Percentiles rank a stretch among this genome's conserved stretches.
These are phyloP conservation scores for Porites australiensis DNA, from an alignment of 64 coral and sea anemone species.

Conservation along the genomic window DNA sequence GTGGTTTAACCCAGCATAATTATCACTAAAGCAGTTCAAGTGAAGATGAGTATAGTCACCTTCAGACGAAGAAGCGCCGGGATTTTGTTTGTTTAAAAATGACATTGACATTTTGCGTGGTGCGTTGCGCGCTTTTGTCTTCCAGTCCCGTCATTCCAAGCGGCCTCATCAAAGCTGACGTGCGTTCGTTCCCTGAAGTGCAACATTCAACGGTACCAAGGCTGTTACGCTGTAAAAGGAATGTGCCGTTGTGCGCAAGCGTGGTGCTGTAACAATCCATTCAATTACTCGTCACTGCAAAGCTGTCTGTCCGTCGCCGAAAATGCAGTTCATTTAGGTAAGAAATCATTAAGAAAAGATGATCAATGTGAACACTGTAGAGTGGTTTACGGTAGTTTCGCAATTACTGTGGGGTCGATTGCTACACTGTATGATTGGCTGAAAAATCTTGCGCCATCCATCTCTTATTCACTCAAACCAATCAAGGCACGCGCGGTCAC, in stretches of 20 bases:
- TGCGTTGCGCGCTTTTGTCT: neutral
- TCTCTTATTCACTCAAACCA: too few relatives aligned
- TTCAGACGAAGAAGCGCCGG: too few relatives aligned
- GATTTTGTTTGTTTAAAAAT: too few relatives aligned
- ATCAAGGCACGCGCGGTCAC: too few relatives aligned
- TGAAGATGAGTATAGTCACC: too few relatives aligned
- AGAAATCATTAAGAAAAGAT: neutral
- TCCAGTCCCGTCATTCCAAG: neutral
- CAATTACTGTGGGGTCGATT: too few relatives aligned
- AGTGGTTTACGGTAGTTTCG: too few relatives aligned
- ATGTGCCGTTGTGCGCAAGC: conserved; percentile 41
- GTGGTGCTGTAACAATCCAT: conserved; percentile 59
- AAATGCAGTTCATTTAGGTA: conserved; percentile 51
- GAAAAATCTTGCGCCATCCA: too few relatives aligned
- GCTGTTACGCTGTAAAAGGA: conserved; percentile 29
- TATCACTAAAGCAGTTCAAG: too few relatives aligned
- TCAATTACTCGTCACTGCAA: conserved; percentile 35
- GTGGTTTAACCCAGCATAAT: neutral
- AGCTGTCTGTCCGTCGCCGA: conserved; percentile 48
- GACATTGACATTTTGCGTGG: neutral
- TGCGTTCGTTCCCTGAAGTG: neutral
- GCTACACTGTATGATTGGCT: too few relatives aligned
- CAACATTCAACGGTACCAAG: neutral
- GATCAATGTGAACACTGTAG: neutral
- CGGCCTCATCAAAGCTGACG: conserved; percentile 6